Evolutionary conservation across 2,113 vertebrate species (phyloP), one percentile per base, ranked within the genome.

Genomic region (Podilymbus podiceps): DNA sequence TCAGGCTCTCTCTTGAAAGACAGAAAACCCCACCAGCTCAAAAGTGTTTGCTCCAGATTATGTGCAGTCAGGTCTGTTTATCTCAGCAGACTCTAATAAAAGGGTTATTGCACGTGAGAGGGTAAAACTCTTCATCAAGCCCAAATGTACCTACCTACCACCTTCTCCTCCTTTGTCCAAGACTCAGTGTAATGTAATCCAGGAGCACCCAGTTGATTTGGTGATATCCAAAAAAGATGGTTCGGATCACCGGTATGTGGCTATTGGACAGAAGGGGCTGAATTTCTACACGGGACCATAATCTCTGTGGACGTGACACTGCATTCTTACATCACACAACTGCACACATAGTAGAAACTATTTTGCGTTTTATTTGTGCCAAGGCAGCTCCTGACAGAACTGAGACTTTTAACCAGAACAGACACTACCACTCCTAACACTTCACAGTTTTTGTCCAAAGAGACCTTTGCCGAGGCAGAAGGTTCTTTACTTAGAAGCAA

Each of bases 141-240:
- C 33, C 72, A 47, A 27, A 53, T 38, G 47, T 15, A 52, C 12
- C 23, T 11, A 49, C 31, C 35, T 42, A 59, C 23, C 50, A 52
- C 33, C 15, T 23, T 53, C 52, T 31, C n/a, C 52, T 47, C n/a
- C 52, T 47, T 49, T 55, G 21, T 15, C 30, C 17, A 53, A 59
- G 44, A 25, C 4, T 10, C 33, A 58, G 27, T 0, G 0, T 18
- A 58, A 64, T 22, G 0, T 18, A 58, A 64, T 19, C 66, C 72
- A 88, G 40, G n/a, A 47, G n/a, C 52, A 53, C 30, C 35, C 3
- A 0, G 31, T 1, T 66, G 46, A 78, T 49, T 46, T 23, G 22
- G 59, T 8, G 33, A 66, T 33, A 78, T 8, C 28, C 60, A 66
- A 53, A 63, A 3, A 44, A 35, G 46, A 75, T 16, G 38, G 38